A percentile compares a stretch with the other conserved stretches of the same genome.
These are phyloP conservation scores for Muscidifurax raptorellus DNA, from an alignment of 1,140 invertebrate genomes.

Conservation along the genomic window DNA sequence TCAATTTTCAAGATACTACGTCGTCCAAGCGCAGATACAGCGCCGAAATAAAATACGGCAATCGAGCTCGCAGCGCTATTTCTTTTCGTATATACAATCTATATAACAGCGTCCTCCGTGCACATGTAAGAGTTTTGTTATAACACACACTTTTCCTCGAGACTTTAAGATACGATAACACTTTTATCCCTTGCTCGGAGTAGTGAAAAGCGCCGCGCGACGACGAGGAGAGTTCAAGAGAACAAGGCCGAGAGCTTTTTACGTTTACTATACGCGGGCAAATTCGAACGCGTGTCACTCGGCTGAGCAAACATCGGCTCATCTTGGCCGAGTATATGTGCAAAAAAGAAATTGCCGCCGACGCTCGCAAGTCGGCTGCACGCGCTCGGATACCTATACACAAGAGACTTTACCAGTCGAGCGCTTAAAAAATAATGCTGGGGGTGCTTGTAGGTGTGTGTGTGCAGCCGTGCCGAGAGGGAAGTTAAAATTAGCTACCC, in stretches of 20 bases:
- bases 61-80: no score
- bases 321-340: not conserved
- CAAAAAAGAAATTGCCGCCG: constrained; percentile 8
- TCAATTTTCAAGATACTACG: not conserved
- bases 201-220: not conserved
- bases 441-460: no score
- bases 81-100: not conserved
- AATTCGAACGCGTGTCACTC: constrained; percentile 42
- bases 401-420: constrained; percentile 3
- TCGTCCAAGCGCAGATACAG: no score
- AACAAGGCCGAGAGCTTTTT: not conserved
- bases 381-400: not conserved
- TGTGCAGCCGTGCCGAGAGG: not conserved
- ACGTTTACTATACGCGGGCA: constrained; percentile 7
- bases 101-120: constrained; percentile 13
- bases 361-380: not conserved
- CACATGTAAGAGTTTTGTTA: constrained; percentile 29
- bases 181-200: constrained; percentile 20
- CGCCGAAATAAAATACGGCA: no score
- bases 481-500: constrained; percentile 61
- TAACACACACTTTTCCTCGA: not conserved
- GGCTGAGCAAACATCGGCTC: constrained; percentile 40
- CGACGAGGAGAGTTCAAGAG: not conserved
- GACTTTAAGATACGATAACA: constrained; percentile 41
- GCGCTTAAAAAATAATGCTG: constrained; percentile 3